Evolutionary conservation across 2,113 vertebrate species (phyloP).

Genomic region (Cyanistes caeruleus): DNA sequence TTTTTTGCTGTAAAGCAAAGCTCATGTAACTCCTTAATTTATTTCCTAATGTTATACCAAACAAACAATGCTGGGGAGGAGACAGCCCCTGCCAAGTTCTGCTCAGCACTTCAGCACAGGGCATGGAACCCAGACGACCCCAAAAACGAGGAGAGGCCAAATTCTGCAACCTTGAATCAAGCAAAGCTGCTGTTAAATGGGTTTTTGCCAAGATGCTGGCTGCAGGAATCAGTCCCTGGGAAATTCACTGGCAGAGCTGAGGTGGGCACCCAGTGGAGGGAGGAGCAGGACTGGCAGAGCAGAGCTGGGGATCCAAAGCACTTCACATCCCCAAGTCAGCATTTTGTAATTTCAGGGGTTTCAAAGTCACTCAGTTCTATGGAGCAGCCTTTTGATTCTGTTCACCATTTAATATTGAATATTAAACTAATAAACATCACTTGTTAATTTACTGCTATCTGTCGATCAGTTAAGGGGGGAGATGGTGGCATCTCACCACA

Average conservation of each 20-base stretch:
- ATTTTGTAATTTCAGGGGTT: constrained; percentile 41
- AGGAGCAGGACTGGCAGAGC: background rate
- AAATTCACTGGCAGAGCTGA: background rate
- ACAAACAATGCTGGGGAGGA: constrained; percentile 22
- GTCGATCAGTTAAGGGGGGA: constrained; percentile 59
- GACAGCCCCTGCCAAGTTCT: background rate
- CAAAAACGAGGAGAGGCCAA: constrained; percentile 10
- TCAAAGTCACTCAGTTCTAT: constrained; percentile 31
- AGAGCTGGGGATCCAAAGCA: background rate
- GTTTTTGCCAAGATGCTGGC: background rate
- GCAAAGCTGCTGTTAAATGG: background rate
- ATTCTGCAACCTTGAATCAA: background rate
- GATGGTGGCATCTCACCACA: background rate
- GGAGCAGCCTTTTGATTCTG: constrained; percentile 58
- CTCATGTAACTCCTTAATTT: background rate
- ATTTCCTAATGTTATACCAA: constrained; percentile 33
- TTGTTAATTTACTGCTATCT: constrained; percentile 71
- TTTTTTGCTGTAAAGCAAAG: constrained; percentile 30
- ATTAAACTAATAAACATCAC: constrained; percentile 66
- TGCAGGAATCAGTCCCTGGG: background rate
- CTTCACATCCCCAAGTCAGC: background rate
- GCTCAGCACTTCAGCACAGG: constrained; percentile 12
- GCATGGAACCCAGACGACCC: background rate
- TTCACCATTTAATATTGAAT: constrained; percentile 65
- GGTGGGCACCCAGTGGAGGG: background rate